Conservation (phyloP, 1,140 invertebrate genomes). For the Drosophila pandora region DNA sequence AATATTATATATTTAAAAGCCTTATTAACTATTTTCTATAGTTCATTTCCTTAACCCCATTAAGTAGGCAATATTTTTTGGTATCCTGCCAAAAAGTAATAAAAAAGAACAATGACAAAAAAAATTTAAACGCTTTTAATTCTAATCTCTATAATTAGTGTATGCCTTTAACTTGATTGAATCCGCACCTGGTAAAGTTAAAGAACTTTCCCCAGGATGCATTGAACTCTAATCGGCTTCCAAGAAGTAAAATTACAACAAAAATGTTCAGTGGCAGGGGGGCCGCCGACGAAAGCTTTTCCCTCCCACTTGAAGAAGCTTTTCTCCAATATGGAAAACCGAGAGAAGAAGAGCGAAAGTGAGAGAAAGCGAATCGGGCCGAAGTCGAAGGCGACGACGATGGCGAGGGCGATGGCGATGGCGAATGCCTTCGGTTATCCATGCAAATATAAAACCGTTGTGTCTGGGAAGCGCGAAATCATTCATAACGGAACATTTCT, state of each 20-base stretch:
- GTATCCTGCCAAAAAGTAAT: no score
- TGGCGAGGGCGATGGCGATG: no score
- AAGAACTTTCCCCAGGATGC: constrained; percentile 43
- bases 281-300: constrained; percentile 42
- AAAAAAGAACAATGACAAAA: no score
- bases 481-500: constrained; percentile 73
- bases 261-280: not conserved
- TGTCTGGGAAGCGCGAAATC: constrained; percentile 60
- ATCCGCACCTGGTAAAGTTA: constrained; percentile 34
- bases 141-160: not conserved
- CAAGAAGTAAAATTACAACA: constrained; percentile 12
- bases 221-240: constrained; percentile 44
- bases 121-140: no score
- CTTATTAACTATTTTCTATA: no score
- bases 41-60: no score
- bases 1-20: no score
- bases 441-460: constrained; percentile 73
- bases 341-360: constrained; percentile 1
- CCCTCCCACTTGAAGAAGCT: constrained; percentile 38
- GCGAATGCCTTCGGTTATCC: constrained; percentile 55
- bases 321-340: constrained; percentile 59
- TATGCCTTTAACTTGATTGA: not conserved
- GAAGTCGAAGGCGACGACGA: constrained; percentile 13
- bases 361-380: constrained; percentile 11
- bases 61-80: no score